Base-by-base conservation (phyloP, 35 echinoderm and acorn worm species). In the Patiria miniata region DNA sequence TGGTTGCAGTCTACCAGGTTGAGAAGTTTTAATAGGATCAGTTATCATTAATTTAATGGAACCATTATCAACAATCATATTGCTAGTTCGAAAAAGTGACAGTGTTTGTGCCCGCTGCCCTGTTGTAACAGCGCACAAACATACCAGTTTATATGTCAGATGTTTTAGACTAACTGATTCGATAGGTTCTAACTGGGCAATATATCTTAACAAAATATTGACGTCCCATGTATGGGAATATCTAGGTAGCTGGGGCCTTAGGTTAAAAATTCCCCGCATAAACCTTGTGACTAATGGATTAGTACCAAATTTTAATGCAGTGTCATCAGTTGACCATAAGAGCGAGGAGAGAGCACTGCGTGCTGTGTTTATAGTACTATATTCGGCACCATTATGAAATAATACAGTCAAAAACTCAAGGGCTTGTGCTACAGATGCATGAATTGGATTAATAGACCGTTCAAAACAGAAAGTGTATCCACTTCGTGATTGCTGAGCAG, bases 221-320 rank as follows among this genome's bases (percentile, higher is more conserved):
- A 88, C 86, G 10, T 81, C 78, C 86, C 86, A 88, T 61, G 34
- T 80, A 7, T 39, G 6, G 18, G 50, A 17, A 77, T 88, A 88
- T 52, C 47, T 0, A 37, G 86, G 77, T 19, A 19, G 21, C 19
- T 44, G 86, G 1, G 86, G 86, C 15, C 59, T 80, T 37, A 33
- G 22, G 15, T 81, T 77, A 78, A 87, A 87, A 51, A 78, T 53
- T 6, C 85, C 85, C 30, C 55, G 77, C 68, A 87, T 78, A 30
- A 87, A 51, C 23, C 39, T 77, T 23, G 17, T 77, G 18, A 86
- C 39, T 16, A 42, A 1, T 5, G 38, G 60, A 14, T 14, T 1
- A 23, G 32, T 8, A 4, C 60, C 85, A 23, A 73, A 22, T 21
- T 39, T 21, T 4, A 47, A 4, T 6, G 1, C 8, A 26, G 8